Evolutionary conservation across 2,113 vertebrate species (phyloP).

Genomic region (Indri indri): DNA sequence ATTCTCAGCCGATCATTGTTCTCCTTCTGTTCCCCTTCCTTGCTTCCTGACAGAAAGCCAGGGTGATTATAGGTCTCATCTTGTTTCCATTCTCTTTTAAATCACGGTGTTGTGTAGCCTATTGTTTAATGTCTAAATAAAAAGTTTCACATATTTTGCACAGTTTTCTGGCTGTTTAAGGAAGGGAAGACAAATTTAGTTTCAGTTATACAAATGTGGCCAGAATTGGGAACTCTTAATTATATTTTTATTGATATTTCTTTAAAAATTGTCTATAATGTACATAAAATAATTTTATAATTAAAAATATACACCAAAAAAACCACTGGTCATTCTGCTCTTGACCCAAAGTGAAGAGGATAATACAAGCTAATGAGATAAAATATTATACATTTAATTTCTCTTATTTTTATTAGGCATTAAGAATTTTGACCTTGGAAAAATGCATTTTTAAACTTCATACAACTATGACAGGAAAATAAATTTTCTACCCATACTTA

Average conservation of each 20-base stretch:
- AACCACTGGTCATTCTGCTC: not conserved
- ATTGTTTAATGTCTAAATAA: not conserved
- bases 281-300: not conserved
- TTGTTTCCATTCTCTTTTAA: not conserved
- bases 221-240: not conserved
- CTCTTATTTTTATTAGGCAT: not conserved
- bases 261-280: not conserved
- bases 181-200: not conserved
- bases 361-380: not conserved
- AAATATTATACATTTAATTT: not conserved
- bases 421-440: not conserved
- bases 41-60: not conserved
- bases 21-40: not conserved
- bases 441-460: constrained; percentile 3
- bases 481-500: not conserved
- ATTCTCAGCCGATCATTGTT: not conserved
- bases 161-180: not conserved
- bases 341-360: not conserved
- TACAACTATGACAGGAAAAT: not conserved
- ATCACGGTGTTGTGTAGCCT: not conserved
- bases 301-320: not conserved
- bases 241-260: not conserved
- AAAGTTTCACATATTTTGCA: not conserved
- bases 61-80: not conserved
- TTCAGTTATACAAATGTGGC: not conserved